Base-by-base conservation (phyloP, 2,113 vertebrate genomes). In the Etheostoma spectabile region DNA sequence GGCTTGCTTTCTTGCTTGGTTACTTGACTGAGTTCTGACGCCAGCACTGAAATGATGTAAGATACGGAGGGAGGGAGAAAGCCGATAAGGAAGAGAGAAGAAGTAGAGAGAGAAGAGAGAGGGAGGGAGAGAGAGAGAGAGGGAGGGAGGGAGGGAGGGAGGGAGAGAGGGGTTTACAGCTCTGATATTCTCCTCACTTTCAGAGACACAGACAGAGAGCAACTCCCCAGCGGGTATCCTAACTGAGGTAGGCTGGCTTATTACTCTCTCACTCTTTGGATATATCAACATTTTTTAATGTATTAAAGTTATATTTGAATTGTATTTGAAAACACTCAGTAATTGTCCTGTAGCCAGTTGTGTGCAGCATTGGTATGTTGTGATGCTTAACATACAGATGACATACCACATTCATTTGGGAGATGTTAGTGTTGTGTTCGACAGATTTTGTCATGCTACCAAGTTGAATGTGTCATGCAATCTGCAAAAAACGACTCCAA, bases 21-120 rank as follows among this genome's bases (percentile, higher is more conserved):
- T 75, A 84, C 90, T 93, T 90, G 70, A 86, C 87, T 86, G 89
- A 94, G 84, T 85, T 86, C 94, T 95, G 95, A 96, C 93, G 93
- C 84, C 87, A 90, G 89, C 59, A 77, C 85, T 15, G 72, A 72
- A 89, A 87, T 94, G 94, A 95, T 93, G 91, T 83, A 90, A 92
- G 88, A 89, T 77, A 76, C 76, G 30, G 86, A 80, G 71, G 91
- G 84, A 79, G 83, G 77, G 69, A 77, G 80, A 51, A 35, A 82
- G 75, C 46, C n/a, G 73, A 81, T 78, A 68, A 76, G 77, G 79
- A 71, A 79, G 79, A 74, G 69, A 73, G 77, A 76, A 59, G 60
- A 77, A 70, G 59, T n/a, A 45, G 79, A 59, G 74, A 74, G 63
- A 51, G 53, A 78, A 61, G 67, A 62, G 73, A 12, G 30, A 61